Evolutionary conservation across 2,888 invertebrate genomes (phyloP), one percentile per base, ranked within the genome.

Genomic region (Crocallis elinguaria): DNA sequence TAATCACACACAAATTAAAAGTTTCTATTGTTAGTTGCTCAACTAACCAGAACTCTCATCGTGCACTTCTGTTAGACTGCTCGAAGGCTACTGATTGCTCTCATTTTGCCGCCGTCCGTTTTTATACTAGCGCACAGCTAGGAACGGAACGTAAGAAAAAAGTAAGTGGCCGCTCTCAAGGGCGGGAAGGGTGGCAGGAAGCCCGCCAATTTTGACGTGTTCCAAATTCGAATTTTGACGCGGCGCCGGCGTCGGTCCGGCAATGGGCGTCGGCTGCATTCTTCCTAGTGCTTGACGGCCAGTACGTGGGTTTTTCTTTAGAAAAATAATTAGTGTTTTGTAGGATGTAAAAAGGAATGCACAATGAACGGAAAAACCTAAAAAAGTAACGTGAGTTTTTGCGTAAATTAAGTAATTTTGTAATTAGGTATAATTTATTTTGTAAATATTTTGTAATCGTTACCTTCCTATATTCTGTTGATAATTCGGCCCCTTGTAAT

Each of bases 61-160:
- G 72, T 89, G 90, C 88, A 90, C 87, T 91, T 91, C 91, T 86
- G 87, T 88, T 68, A 86, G 91, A 91, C 91, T 91, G 90, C 91
- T 72, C 88, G 88, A 85, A 80, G 82, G 89, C 91, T 90, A 91
- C 90, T 91, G 91, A 89, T 77, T 89, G 86, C 77, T 84, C 80
- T 83, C 81, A 77, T 82, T 87, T 79, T 74, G 86, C 75, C 67
- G 81, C 65, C 70, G 75, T 52, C 64, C 62, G 79, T 81, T 84
- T 91, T 89, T 90, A 91, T 91, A 90, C 76, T 77, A 60, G 66
- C 66, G 67, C 64, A 77, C 81, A 72, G 77, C 79, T 80, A 77
- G 77, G 80, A 84, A 77, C 83, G 79, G 82, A 78, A 75, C 80
- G 80, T 73, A 75, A 77, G 82, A 88, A 88, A 88, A 90, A 89